phyloP scores from a whole-genome alignment of 2,797 vertebrate species.

The Eulemur albifrons region DNA sequence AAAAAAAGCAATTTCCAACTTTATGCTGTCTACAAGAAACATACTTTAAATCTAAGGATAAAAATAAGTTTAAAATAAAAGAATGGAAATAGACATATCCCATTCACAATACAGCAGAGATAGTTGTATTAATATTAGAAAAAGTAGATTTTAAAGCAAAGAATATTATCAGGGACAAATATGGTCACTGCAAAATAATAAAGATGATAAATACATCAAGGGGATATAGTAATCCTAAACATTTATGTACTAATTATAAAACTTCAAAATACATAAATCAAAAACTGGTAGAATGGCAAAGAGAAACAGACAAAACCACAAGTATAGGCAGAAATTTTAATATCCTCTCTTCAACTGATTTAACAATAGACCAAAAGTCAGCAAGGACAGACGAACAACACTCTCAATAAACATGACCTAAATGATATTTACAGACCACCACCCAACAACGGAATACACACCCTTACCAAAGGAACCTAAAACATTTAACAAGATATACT shows the following conservation, averaged over 20 bases:
- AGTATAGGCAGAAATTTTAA: background rate
- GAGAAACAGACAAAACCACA: background rate
- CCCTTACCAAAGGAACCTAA: background rate
- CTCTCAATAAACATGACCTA: background rate
- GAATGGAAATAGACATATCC: background rate
- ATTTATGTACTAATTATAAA: background rate
- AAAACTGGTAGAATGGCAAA: background rate
- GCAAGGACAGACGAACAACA: background rate
- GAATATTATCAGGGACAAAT: background rate
- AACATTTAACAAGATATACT: background rate
- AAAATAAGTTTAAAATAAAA: background rate
- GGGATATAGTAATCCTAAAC: background rate
- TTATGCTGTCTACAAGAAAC: background rate
- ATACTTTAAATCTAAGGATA: background rate
- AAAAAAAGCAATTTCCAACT: background rate
- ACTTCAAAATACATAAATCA: background rate
- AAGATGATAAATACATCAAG: background rate
- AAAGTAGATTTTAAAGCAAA: background rate
- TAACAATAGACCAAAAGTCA: background rate
- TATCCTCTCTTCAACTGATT: background rate
- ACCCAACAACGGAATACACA: background rate
- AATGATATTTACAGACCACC: background rate
- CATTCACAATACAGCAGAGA: background rate
- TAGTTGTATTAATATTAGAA: background rate
- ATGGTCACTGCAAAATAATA: background rate